A percentile compares a stretch with the other conserved stretches of the same genome.
Conservation (phyloP, 2,888 invertebrate genomes). For the Yponomeuta evonymella region DNA sequence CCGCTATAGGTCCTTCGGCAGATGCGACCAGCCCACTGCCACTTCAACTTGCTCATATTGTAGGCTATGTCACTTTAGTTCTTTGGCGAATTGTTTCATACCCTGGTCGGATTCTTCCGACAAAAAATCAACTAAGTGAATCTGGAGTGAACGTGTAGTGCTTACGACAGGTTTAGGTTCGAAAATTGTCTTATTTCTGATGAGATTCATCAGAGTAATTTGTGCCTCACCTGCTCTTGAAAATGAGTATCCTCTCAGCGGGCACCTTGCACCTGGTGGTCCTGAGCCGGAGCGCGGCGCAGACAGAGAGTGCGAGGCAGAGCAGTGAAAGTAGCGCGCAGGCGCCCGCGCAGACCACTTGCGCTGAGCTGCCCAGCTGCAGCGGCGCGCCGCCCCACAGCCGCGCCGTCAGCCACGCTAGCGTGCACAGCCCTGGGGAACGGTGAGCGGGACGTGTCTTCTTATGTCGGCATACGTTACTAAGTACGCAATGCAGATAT, state of each 20-base stretch:
- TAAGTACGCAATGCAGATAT: neutral
- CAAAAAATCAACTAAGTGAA: too few species aligned
- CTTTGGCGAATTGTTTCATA: too few species aligned
- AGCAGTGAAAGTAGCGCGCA: conserved; percentile 80
- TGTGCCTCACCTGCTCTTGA: conserved; percentile 66
- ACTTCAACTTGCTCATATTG: too few species aligned
- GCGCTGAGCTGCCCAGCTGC: conserved; percentile 74
- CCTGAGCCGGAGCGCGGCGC: conserved; percentile 78
- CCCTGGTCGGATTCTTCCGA: too few species aligned
- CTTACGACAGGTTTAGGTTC: too few species aligned
- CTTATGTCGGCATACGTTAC: neutral
- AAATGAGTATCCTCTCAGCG: conserved; percentile 70
- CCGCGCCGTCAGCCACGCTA: conserved; percentile 80
- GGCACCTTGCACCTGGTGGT: conserved; percentile 77
- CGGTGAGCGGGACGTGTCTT: neutral
- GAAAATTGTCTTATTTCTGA: too few species aligned
- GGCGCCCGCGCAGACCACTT: conserved; percentile 81
- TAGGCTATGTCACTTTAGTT: too few species aligned
- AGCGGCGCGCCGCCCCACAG: conserved; percentile 78
- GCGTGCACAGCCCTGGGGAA: conserved; percentile 77
- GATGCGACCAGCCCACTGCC: neutral
- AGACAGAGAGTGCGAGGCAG: conserved; percentile 81
- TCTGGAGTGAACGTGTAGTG: too few species aligned
- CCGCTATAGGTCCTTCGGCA: neutral
- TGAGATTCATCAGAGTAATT: too few species aligned